Base-by-base conservation (phyloP, 2,113 vertebrate species). In the Amia ocellicauda region DNA sequence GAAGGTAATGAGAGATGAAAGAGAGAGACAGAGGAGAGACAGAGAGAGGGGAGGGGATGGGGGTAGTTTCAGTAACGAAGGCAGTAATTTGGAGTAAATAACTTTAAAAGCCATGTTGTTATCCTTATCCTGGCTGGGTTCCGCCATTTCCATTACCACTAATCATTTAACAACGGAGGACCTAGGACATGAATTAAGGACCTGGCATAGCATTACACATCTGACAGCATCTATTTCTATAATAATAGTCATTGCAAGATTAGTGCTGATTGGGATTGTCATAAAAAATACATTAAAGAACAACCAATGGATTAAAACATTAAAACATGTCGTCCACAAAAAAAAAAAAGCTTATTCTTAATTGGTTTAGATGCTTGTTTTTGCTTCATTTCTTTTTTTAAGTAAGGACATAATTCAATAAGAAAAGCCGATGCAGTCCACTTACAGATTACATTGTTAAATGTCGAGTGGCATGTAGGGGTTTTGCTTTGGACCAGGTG, bases 271-370 rank as follows among this genome's bases (percentile, higher is more conserved):
- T 42, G 62, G 61, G 42, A 52, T 19, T 23, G 57, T 47, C 62
- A 72, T 74, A 45, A 72, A 72, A 68, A 59, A 64, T 47, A 60
- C 64, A 68, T 71, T 57, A 68, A 49, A 68, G 42, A 26, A 16
- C 24, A 41, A 19, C 17, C 27, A n/a, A n/a, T 31, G 26, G 3
- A 45, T n/a, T 28, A 22, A 47, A 19, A 29, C 19, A 29, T 26
- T 54, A 54, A 55, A 60, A 64, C 31, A 19, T 28, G 22, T 23
- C 4, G 11, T 36, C 17, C 42, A 24, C 16, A n/a, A n/a, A n/a
- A n/a, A n/a, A n/a, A n/a, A n/a, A n/a, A n/a, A n/a, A n/a, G n/a
- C n/a, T n/a, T n/a, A n/a, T n/a, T n/a, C n/a, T n/a, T n/a, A n/a
- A n/a, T n/a, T n/a, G n/a, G n/a, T n/a, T n/a, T n/a, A n/a, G n/a